These are phyloP conservation scores for Phrynosoma platyrhinos DNA, from an alignment of 2,113 vertebrate species.

Conservation along the genomic window DNA sequence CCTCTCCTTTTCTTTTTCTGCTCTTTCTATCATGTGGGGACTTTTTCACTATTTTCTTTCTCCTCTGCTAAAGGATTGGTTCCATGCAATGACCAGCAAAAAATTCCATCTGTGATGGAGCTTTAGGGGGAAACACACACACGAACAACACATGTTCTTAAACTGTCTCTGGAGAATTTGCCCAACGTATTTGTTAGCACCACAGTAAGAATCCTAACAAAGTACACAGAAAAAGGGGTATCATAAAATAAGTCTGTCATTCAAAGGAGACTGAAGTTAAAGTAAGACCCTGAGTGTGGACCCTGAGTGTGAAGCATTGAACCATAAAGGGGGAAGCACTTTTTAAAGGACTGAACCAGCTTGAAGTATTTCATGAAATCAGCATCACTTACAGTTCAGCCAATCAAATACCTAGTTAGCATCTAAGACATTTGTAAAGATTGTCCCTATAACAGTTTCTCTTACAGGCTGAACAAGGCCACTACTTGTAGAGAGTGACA, in stretches of 20 bases:
- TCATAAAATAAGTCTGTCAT: not conserved
- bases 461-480: rapidly evolving
- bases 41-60: constrained; percentile 59
- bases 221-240: constrained; percentile 39
- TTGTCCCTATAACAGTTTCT: constrained; percentile 5
- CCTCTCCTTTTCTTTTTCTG: constrained; percentile 45
- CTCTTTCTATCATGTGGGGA: constrained; percentile 65
- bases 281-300: too few relatives aligned
- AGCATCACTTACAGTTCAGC: constrained; percentile 40
- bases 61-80: constrained; percentile 74
- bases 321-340: constrained; percentile 73
- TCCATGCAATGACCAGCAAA: constrained; percentile 78
- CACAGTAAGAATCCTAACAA: constrained; percentile 46
- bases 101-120: constrained; percentile 86
- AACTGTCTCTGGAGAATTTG: constrained; percentile 55
- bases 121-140: constrained; percentile 71
- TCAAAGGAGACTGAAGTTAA: not conserved
- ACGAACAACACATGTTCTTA: not conserved
- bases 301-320: constrained; percentile 66
- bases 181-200: constrained; percentile 39
- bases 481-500: not conserved
- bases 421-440: not conserved
- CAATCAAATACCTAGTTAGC: not conserved
- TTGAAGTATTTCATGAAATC: constrained; percentile 35
- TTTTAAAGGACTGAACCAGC: constrained; percentile 52